Conservation (phyloP, 1,140 invertebrate species). For the Delia radicum region DNA sequence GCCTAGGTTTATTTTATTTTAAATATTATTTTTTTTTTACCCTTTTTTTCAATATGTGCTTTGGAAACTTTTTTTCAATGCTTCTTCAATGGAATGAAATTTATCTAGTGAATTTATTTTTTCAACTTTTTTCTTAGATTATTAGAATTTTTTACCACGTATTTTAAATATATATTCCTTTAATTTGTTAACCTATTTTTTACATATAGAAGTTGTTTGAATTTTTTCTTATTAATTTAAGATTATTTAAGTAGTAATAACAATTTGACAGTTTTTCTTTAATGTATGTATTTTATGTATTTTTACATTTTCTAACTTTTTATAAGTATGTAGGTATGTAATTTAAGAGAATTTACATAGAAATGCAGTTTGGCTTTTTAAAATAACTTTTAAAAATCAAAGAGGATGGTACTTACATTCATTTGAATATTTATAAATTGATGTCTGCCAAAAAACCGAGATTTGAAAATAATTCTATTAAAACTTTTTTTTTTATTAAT, state of each 20-base stretch:
- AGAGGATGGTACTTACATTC: too few species aligned
- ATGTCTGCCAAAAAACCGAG: too few species aligned
- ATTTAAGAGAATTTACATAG: too few species aligned
- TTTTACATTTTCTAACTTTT: neutral
- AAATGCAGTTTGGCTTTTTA: too few species aligned
- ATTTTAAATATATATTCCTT: neutral
- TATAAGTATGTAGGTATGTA: too few species aligned
- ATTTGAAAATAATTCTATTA: too few species aligned
- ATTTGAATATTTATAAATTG: too few species aligned
- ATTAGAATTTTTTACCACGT: neutral
- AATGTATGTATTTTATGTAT: neutral
- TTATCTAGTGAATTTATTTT: slow-evolving; percentile 11
- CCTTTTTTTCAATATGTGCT: slow-evolving; percentile 8
- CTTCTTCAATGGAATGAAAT: slow-evolving; percentile 20
- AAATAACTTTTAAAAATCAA: too few species aligned
- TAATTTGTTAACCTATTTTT: neutral
- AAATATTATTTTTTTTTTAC: neutral
- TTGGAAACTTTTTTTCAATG: slow-evolving; percentile 12
- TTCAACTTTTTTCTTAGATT: slow-evolving; percentile 5
- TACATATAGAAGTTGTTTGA: neutral
- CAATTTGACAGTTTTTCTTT: neutral
- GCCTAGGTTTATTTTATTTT: neutral
- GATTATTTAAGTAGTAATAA: neutral
- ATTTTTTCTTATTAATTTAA: neutral
- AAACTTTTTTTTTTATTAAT: too few species aligned